Evolutionary conservation across 2,888 invertebrate species (phyloP).

Genomic region (Apeira syringaria): DNA sequence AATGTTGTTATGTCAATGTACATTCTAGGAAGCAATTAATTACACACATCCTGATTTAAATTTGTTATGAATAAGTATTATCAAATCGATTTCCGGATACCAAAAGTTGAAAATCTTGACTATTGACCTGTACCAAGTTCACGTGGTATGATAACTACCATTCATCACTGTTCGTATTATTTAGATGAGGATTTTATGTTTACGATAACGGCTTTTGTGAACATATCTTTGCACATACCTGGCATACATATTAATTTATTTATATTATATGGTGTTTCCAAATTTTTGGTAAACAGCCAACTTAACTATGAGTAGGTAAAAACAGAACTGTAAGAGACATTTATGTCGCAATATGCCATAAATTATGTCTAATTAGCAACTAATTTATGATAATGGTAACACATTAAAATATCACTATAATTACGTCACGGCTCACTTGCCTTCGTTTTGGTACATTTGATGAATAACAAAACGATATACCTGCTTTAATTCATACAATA

Average conservation of each 20-base stretch:
- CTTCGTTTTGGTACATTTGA: constrained; percentile 8
- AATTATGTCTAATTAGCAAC: constrained; percentile 64
- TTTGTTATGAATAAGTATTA: constrained; percentile 8
- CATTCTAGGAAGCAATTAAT: background rate
- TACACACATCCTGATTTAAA: constrained; percentile 18
- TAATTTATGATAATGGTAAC: constrained; percentile 71
- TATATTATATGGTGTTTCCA: constrained; percentile 27
- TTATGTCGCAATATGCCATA: constrained; percentile 59
- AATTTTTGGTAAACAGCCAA: constrained; percentile 28
- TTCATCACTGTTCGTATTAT: constrained; percentile 7
- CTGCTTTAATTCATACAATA: background rate
- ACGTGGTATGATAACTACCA: constrained; percentile 10
- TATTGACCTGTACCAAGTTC: constrained; percentile 20
- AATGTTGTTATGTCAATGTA: constrained; percentile 2
- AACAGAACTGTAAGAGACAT: constrained; percentile 40
- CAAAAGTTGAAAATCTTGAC: constrained; percentile 4
- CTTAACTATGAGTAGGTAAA: constrained; percentile 31
- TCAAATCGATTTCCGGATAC: constrained; percentile 15
- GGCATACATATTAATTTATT: constrained; percentile 26
- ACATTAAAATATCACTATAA: constrained; percentile 66
- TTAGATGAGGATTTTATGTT: constrained; percentile 15
- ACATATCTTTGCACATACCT: constrained; percentile 15
- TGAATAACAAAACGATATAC: background rate
- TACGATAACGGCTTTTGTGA: constrained; percentile 13
- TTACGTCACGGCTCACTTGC: constrained; percentile 48